These are phyloP conservation scores for Hypomesus transpacificus DNA, from an alignment of 2,113 vertebrate genomes.

Conservation along the genomic window DNA sequence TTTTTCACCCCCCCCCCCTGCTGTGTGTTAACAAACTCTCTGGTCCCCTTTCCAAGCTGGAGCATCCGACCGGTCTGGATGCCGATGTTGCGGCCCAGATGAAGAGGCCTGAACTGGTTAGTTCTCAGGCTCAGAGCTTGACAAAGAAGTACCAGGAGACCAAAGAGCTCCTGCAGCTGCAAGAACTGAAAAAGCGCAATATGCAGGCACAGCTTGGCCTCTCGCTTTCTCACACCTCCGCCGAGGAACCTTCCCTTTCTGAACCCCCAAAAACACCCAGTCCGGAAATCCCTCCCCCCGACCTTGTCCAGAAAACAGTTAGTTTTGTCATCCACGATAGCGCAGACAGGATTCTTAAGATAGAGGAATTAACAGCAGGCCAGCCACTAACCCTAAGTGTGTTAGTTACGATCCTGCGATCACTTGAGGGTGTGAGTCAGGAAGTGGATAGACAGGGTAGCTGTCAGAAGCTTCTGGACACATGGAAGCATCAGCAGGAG, in stretches of 20 bases:
- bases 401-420: conserved; percentile 56
- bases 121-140: conserved; percentile 80
- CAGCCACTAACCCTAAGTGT: conserved; percentile 63
- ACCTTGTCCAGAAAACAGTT: conserved; percentile 59
- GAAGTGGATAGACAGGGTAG: conserved; percentile 42
- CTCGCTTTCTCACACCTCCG: conserved; percentile 68
- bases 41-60: conserved; percentile 86
- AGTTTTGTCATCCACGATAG: conserved; percentile 63
- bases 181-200: conserved; percentile 80
- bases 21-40: conserved; percentile 82
- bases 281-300: conserved; percentile 53
- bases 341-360: conserved; percentile 62
- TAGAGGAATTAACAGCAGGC: conserved; percentile 59
- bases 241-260: conserved; percentile 67
- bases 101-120: conserved; percentile 79
- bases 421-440: conserved; percentile 47
- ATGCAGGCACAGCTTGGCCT: conserved; percentile 82
- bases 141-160: conserved; percentile 83
- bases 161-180: conserved; percentile 80
- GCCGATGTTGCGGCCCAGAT: conserved; percentile 74
- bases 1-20: conserved; percentile 64
- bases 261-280: conserved; percentile 50
- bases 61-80: conserved; percentile 78
- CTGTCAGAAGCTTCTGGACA: conserved; percentile 65
- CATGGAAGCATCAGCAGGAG: conserved; percentile 69